Conservation (phyloP, 1,140 invertebrate genomes). For the Lepidurus packardi region DNA sequence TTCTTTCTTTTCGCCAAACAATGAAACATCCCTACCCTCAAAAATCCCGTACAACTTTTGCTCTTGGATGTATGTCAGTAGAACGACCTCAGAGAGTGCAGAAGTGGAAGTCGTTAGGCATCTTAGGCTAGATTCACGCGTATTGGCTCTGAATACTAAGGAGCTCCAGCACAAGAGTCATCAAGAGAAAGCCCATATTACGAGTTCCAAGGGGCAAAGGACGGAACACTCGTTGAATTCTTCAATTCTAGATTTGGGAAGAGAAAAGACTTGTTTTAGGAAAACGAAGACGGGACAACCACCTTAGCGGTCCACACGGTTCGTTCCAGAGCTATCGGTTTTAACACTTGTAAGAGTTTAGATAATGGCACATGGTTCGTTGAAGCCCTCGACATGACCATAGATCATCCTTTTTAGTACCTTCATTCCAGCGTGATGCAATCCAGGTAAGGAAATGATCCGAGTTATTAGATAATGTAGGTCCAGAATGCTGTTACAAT, state of each 20-base stretch:
- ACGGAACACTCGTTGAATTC: not conserved
- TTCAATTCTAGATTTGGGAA: not conserved
- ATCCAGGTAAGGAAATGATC: not conserved
- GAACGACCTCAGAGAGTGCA: constrained; percentile 3
- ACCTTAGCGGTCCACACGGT: not conserved
- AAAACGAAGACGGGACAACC: not conserved
- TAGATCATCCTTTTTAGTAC: not conserved
- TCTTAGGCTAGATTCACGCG: not conserved
- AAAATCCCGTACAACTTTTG: not conserved
- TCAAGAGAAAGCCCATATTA: not conserved
- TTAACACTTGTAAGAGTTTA: constrained; percentile 11
- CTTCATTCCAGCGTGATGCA: not conserved
- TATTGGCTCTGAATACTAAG: constrained; percentile 4
- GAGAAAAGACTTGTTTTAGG: not conserved
- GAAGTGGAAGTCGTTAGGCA: not conserved
- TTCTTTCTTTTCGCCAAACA: constrained; percentile 1
- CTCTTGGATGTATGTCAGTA: constrained; percentile 9
- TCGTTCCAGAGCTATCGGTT: not conserved
- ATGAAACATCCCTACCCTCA: not conserved
- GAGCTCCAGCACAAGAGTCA: not conserved
- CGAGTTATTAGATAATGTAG: not conserved
- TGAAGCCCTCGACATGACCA: not conserved
- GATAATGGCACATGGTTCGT: constrained; percentile 3
- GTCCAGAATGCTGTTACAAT: not conserved
- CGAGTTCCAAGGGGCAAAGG: not conserved